Percentiles rank a stretch among this genome's conserved stretches.
Conservation (phyloP, 2,888 invertebrate genomes). For the Hecatera dysodea region DNA sequence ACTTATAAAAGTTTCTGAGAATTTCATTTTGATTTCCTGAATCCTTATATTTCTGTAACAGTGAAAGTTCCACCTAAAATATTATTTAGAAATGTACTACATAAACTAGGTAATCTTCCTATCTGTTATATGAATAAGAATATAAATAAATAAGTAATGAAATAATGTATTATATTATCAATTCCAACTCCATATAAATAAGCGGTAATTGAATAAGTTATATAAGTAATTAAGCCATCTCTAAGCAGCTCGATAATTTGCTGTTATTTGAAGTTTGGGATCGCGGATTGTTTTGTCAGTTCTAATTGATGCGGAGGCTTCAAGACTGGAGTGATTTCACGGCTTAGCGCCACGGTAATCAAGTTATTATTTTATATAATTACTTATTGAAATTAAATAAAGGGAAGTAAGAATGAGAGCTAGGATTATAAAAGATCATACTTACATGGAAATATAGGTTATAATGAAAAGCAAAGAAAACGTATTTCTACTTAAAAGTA, state of each 20-base stretch:
- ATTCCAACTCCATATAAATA: background rate
- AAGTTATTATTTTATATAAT: background rate
- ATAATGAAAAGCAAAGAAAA: no score
- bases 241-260: slow-evolving; percentile 69
- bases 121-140: background rate
- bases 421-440: background rate
- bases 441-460: no score
- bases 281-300: slow-evolving; percentile 68
- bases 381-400: background rate
- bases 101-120: background rate
- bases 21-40: slow-evolving; percentile 30
- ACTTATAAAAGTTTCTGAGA: slow-evolving; percentile 19
- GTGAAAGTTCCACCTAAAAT: background rate
- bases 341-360: slow-evolving; percentile 14
- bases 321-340: slow-evolving; percentile 22
- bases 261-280: slow-evolving; percentile 58
- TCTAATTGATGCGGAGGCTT: slow-evolving; percentile 61
- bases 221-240: slow-evolving; percentile 50
- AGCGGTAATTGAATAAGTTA: slow-evolving; percentile 20
- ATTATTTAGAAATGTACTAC: background rate
- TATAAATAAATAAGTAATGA: background rate
- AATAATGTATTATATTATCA: background rate
- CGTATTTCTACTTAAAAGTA: no score
- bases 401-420: no score
- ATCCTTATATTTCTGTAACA: slow-evolving; percentile 5